A percentile compares a stretch with the other conserved stretches of the same genome.
Conservation (phyloP, 2,113 vertebrate species). For the Spheniscus mendiculus region DNA sequence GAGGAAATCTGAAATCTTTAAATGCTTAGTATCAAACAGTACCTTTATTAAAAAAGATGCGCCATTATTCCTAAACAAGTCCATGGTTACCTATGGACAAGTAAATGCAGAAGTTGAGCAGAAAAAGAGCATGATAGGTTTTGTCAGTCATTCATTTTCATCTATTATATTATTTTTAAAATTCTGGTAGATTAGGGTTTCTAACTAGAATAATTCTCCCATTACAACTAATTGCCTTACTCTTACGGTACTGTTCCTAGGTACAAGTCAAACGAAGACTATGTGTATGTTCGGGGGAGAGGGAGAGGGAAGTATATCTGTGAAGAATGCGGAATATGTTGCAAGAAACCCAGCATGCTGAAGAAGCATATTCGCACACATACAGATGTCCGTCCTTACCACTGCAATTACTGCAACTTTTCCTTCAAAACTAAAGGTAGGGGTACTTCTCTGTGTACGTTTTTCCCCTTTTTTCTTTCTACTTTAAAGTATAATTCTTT, state of each 20-base stretch:
- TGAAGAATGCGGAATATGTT: conserved; percentile 98
- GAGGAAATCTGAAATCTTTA: neutral
- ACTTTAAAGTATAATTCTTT: neutral
- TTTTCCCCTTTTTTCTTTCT: neutral
- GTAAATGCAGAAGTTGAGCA: neutral
- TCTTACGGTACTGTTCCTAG: conserved; percentile 68
- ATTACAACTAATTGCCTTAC: neutral
- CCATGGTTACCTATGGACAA: neutral
- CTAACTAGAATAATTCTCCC: neutral
- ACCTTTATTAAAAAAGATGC: neutral
- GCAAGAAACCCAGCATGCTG: conserved; percentile 99
- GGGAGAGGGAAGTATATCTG: conserved; percentile 98
- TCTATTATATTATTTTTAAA: neutral
- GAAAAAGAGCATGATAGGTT: neutral
- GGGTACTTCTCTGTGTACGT: neutral
- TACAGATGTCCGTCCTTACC: conserved; percentile 95
- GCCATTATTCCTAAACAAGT: neutral
- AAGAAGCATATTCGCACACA: conserved; percentile 98
- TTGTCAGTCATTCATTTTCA: neutral
- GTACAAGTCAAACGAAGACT: conserved; percentile 98
- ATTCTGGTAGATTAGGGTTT: neutral
- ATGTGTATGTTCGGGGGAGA: conserved; percentile 95
- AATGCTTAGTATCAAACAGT: neutral
- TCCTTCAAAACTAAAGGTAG: conserved; percentile 99
- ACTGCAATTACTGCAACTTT: conserved; percentile 96